Evolutionary conservation across 1,140 invertebrate species (phyloP).

Genomic region (Drosophila azteca): DNA sequence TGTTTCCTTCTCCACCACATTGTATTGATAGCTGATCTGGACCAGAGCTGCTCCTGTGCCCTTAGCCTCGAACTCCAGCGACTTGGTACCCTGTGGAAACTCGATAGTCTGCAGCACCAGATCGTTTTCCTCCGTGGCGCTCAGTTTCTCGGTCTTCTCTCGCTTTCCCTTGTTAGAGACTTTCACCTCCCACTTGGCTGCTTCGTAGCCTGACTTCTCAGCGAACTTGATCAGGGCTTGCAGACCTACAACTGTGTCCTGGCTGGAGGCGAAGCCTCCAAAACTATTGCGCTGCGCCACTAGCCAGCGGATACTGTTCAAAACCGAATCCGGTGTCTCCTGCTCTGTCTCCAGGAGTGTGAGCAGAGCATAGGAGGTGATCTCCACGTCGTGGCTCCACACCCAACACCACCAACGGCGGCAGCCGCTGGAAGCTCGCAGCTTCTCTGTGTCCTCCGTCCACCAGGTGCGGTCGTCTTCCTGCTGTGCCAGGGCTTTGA

Average conservation of each 20-base stretch:
- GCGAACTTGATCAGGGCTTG: conserved; percentile 87
- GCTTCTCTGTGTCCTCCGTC: conserved; percentile 88
- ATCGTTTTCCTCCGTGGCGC: conserved; percentile 64
- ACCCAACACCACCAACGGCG: conserved; percentile 86
- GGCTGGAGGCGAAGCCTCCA: conserved; percentile 90
- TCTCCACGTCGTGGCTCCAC: conserved; percentile 87
- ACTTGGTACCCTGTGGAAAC: conserved; percentile 70
- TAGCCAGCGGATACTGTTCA: conserved; percentile 89
- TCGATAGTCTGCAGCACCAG: conserved; percentile 73
- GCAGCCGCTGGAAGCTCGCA: conserved; percentile 87
- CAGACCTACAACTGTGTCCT: conserved; percentile 88
- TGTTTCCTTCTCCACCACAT: conserved; percentile 91
- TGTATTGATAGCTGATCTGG: conserved; percentile 92
- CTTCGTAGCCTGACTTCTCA: conserved; percentile 70
- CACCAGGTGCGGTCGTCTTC: conserved; percentile 79
- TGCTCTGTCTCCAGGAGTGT: conserved; percentile 86
- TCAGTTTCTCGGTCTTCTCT: conserved; percentile 66
- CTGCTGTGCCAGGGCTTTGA: conserved; percentile 59
- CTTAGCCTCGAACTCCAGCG: conserved; percentile 86
- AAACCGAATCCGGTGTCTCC: conserved; percentile 51
- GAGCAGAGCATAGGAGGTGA: conserved; percentile 90
- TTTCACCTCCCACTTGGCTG: conserved; percentile 59
- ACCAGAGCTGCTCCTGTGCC: conserved; percentile 91
- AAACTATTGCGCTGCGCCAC: conserved; percentile 89
- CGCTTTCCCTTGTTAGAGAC: conserved; percentile 55